A percentile compares a stretch with the other conserved stretches of the same genome.
These are phyloP conservation scores for Sarcophaga rosellei DNA, from an alignment of 2,888 invertebrate genomes.

Conservation along the genomic window DNA sequence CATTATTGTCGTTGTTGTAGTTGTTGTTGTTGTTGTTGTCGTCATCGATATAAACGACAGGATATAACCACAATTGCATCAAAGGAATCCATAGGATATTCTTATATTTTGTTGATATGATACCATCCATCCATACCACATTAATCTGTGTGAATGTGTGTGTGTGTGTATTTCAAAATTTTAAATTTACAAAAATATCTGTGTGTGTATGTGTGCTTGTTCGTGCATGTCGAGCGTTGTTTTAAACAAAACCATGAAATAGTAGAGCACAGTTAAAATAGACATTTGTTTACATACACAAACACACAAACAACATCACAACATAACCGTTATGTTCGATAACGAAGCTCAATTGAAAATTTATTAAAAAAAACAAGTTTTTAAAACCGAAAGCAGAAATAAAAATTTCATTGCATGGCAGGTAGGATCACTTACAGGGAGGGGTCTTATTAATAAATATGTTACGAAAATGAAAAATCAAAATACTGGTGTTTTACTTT, in stretches of 20 bases:
- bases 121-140: background rate
- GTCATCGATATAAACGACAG: background rate
- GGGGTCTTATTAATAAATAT: no score
- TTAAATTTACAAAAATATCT: background rate
- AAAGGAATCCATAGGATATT: constrained; percentile 40
- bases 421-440: no score
- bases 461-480: no score
- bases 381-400: no score
- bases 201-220: background rate
- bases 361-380: no score
- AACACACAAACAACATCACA: no score
- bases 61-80: constrained; percentile 50
- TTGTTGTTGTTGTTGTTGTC: background rate
- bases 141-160: constrained; percentile 1
- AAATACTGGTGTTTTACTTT: no score
- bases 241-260: constrained; percentile 46
- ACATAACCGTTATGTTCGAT: no score
- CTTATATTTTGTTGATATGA: constrained; percentile 8
- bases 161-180: background rate
- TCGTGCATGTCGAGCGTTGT: no score
- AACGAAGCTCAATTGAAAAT: no score
- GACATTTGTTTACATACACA: constrained; percentile 34
- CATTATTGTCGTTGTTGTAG: no score
- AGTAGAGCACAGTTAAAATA: constrained; percentile 44
- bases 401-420: no score